These are phyloP conservation scores for Leucoma salicis DNA, from an alignment of 2,888 invertebrate genomes.

Conservation along the genomic window DNA sequence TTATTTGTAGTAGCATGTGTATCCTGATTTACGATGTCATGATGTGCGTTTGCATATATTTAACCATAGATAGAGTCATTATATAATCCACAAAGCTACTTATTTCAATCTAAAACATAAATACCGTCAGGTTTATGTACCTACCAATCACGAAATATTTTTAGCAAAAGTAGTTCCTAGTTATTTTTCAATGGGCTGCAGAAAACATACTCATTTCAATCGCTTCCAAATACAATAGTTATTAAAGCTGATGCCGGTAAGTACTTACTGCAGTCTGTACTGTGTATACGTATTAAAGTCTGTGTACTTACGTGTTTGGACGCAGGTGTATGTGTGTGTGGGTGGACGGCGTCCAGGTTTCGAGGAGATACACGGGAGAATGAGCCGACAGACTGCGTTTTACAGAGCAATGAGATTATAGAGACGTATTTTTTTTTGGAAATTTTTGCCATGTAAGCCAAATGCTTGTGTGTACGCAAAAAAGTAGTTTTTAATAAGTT, in stretches of 20 bases:
- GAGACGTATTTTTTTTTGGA: conserved; percentile 26
- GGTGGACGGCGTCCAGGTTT: conserved; percentile 76
- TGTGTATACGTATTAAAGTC: conserved; percentile 29
- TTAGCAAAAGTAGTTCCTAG: conserved; percentile 48
- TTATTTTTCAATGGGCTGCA: conserved; percentile 54
- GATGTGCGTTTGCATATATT: no score
- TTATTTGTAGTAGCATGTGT: no score
- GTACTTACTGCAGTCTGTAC: conserved; percentile 50
- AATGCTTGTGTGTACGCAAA: background rate
- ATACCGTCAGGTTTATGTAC: no score
- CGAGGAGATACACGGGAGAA: conserved; percentile 64
- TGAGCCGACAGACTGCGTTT: conserved; percentile 56
- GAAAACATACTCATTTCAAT: conserved; percentile 73
- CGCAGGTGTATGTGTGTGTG: conserved; percentile 48
- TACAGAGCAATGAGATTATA: conserved; percentile 40
- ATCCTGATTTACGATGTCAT: no score
- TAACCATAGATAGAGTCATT: no score
- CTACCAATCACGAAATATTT: no score
- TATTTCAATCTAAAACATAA: no score
- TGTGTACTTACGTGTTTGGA: conserved; percentile 22
- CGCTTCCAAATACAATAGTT: conserved; percentile 81
- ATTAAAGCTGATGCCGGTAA: conserved; percentile 68
- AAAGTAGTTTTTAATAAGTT: no score
- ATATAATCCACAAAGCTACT: no score
- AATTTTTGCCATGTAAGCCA: background rate